Conservation (phyloP, 2,797 vertebrate species). For the Myotis pilosus region DNA sequence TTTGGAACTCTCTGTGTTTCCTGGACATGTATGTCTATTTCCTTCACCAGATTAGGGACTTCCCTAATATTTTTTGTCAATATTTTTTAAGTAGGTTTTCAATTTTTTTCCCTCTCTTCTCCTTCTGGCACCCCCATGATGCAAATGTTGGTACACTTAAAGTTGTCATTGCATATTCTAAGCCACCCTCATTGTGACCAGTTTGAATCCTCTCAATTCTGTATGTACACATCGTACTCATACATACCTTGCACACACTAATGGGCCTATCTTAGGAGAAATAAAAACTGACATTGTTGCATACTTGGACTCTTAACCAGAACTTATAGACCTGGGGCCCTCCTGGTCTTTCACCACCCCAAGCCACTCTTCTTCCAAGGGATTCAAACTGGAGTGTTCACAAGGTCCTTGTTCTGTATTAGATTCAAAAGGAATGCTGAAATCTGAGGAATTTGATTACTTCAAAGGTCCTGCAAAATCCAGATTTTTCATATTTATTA, state of each 20-base stretch:
- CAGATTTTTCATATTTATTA: not conserved
- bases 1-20: not conserved
- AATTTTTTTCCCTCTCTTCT: not conserved
- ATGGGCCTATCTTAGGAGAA: not conserved
- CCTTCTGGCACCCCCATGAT: not conserved
- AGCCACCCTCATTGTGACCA: not conserved
- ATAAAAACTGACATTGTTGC: not conserved
- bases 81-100: not conserved
- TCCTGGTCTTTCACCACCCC: not conserved
- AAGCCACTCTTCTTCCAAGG: not conserved
- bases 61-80: not conserved
- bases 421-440: not conserved
- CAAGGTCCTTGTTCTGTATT: not conserved
- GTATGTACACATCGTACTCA: rapidly evolving
- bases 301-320: not conserved
- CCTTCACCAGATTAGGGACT: not conserved
- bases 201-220: not conserved
- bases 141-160: not conserved
- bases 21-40: not conserved
- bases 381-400: not conserved
- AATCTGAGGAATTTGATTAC: not conserved
- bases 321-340: not conserved
- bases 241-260: not conserved
- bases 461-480: not conserved
- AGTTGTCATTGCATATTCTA: not conserved